Percentiles rank a stretch among this genome's conserved stretches.
Conservation (phyloP, 2,888 invertebrate genomes). For the Mimas tiliae region DNA sequence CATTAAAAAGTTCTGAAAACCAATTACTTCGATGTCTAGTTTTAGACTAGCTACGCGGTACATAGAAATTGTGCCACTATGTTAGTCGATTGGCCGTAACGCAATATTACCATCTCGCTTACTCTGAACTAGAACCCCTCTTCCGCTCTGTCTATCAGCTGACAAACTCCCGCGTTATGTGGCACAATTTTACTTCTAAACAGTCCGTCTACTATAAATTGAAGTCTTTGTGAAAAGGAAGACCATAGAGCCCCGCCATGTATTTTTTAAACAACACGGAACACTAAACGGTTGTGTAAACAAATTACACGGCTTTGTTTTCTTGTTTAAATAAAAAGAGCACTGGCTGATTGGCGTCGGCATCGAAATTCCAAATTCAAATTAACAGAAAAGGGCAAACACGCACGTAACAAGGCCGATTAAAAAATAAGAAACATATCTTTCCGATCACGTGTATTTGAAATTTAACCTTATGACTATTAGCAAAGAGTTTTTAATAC, state of each 20-base stretch:
- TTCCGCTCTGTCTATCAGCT: too few species aligned
- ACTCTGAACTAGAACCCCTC: too few species aligned
- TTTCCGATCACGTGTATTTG: conserved; percentile 24
- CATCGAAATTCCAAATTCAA: conserved; percentile 57
- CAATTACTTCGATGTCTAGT: too few species aligned
- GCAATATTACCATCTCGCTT: too few species aligned
- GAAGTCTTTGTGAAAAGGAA: too few species aligned
- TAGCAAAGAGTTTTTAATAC: conserved; percentile 18
- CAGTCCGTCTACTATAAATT: too few species aligned
- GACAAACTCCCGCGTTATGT: too few species aligned
- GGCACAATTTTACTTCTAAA: too few species aligned
- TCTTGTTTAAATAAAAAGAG: conserved; percentile 13
- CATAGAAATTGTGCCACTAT: too few species aligned
- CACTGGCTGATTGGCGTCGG: conserved; percentile 28
- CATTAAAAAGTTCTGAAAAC: too few species aligned
- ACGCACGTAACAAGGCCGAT: conserved; percentile 61
- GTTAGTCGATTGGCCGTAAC: too few species aligned
- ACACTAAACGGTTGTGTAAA: neutral
- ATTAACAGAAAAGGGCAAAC: conserved; percentile 61
- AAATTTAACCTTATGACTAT: neutral
- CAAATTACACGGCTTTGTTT: conserved; percentile 9
- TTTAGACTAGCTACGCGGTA: too few species aligned
- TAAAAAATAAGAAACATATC: conserved; percentile 44
- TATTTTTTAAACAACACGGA: neutral
- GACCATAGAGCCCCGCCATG: neutral